A percentile compares a stretch with the other conserved stretches of the same genome.
phyloP scores from a whole-genome alignment of 2,888 invertebrate species.

The Branchipolynoe longqiensis region DNA sequence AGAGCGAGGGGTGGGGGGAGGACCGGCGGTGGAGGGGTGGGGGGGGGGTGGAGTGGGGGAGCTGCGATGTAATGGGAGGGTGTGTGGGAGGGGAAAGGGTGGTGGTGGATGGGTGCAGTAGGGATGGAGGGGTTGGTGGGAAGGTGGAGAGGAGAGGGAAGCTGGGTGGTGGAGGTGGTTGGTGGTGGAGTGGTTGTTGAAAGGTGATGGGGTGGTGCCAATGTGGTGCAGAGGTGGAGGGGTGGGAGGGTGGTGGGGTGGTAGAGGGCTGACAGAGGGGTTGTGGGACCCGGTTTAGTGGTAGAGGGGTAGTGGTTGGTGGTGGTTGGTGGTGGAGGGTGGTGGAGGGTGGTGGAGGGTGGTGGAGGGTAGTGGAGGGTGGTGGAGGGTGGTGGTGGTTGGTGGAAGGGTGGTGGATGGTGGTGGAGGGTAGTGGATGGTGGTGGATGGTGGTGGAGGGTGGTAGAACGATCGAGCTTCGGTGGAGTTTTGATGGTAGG shows the following conservation, averaged over 20 bases:
- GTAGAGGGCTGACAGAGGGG: neutral
- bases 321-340: neutral
- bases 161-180: neutral
- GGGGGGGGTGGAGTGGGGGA: neutral
- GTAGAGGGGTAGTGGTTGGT: neutral
- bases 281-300: too few species aligned
- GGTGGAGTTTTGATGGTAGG: too few species aligned
- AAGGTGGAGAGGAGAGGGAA: constrained; percentile 19
- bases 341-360: neutral
- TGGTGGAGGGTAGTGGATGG: neutral
- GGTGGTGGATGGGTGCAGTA: neutral
- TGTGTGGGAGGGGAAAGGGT: neutral
- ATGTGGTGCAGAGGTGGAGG: too few species aligned
- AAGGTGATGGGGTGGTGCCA: too few species aligned
- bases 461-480: too few species aligned
- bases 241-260: neutral
- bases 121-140: neutral
- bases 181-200: neutral
- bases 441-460: constrained; percentile 12
- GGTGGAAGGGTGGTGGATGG: neutral
- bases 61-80: neutral
- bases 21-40: neutral
- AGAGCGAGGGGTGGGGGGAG: neutral
- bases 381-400: neutral
- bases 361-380: neutral